Base-by-base conservation (phyloP, 2,113 vertebrate species). In the Argyrosomus japonicus region DNA sequence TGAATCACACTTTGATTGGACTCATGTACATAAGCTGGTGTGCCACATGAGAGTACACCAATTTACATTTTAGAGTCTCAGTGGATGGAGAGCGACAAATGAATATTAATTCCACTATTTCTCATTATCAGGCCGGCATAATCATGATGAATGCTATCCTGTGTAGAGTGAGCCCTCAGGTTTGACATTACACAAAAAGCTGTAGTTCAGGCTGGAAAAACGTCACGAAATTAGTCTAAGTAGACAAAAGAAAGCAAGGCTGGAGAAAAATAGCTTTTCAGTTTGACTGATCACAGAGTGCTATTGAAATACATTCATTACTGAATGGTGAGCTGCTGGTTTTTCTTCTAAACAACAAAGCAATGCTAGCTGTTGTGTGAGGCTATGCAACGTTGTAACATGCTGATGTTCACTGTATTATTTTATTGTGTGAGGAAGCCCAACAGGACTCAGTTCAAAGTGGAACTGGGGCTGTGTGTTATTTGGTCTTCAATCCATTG, bases 81-180 rank as follows among this genome's bases (percentile, higher is more conserved):
- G 75, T 36, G 73, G 88, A 87, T 29, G 50, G 69, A 71, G 60
- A 83, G 68, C 47, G 71, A 88, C 87, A 92, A 89, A 90, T 93
- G 61, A 93, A 89, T 91, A 91, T 90, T 92, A 90, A 93, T 93
- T 90, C 82, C 82, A 77, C 87, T 62, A 25, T 81, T 90, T 87
- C 79, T 89, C 90, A 91, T 93, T 87, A 92, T 88, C 70, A 81
- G 50, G 45, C 57, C 2, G 13, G 64, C 71, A 45, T 93, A 88
- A 93, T 93, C 87, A 85, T 92, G 89, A 92, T 89, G 74, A 92
- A 92, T 91, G 84, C 43, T 60, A 75, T 51, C 72, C 80, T 73
- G 75, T 27, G 11, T 47, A 17, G 32, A 87, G 72, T 70, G 75
- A 89, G 88, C 83, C 70, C 82, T 93, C 53, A 67, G 61, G 74